Percentiles rank a stretch among this genome's conserved stretches.
phyloP scores from a whole-genome alignment of 2,888 invertebrate species.

The Andrena hattorfiana region DNA sequence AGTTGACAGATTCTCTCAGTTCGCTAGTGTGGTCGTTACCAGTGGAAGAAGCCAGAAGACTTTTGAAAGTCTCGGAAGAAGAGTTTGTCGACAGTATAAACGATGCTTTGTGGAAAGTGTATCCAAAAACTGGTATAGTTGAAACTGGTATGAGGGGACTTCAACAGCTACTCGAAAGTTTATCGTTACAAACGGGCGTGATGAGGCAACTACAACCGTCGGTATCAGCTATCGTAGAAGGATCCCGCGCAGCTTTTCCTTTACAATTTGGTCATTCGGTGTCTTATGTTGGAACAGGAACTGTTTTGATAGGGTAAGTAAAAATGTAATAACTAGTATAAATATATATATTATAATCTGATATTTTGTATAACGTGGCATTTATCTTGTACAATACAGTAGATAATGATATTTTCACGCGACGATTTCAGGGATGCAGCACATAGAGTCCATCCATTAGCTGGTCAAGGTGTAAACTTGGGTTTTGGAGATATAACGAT shows the following conservation, averaged over 20 bases:
- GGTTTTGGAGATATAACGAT: slow-evolving; percentile 96
- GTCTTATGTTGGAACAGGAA: slow-evolving; percentile 92
- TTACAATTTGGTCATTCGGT: slow-evolving; percentile 96
- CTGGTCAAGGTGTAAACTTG: slow-evolving; percentile 99
- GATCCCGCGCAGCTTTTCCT: slow-evolving; percentile 95
- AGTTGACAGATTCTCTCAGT: slow-evolving; percentile 90
- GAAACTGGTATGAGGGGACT: slow-evolving; percentile 87
- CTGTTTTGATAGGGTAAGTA: slow-evolving; percentile 94
- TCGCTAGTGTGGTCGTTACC: slow-evolving; percentile 98
- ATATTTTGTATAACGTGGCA: background rate
- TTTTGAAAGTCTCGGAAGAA: slow-evolving; percentile 90
- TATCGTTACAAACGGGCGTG: slow-evolving; percentile 86
- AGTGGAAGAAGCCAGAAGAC: slow-evolving; percentile 89
- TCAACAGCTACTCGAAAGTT: slow-evolving; percentile 84
- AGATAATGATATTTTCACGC: background rate
- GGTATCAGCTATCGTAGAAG: slow-evolving; percentile 86
- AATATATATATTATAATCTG: slow-evolving; percentile 4
- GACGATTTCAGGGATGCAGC: slow-evolving; percentile 90
- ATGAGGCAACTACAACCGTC: slow-evolving; percentile 90
- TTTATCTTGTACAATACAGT: background rate
- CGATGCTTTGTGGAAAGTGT: slow-evolving; percentile 91
- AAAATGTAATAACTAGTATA: slow-evolving; percentile 22
- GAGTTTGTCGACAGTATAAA: slow-evolving; percentile 96
- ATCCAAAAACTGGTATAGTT: slow-evolving; percentile 86
- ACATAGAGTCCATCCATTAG: slow-evolving; percentile 97